These are phyloP conservation scores for Bolborhynchus lineola DNA, from an alignment of 2,113 vertebrate species.

Conservation along the genomic window DNA sequence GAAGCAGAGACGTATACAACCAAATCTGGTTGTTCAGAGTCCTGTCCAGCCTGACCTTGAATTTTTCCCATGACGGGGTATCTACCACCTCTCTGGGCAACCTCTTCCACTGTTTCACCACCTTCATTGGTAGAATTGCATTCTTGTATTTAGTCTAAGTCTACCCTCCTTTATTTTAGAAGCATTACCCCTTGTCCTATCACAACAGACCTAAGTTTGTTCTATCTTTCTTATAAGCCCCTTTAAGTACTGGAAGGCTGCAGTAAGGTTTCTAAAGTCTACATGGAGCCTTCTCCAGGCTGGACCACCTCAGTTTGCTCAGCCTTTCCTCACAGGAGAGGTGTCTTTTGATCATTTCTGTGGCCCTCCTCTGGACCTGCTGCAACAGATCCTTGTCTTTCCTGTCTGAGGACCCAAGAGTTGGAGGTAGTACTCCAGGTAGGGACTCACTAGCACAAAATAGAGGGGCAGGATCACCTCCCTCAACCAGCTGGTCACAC, in stretches of 20 bases:
- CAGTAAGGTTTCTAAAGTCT: neutral
- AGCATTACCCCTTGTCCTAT: neutral
- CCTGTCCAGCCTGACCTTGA: fast-evolving
- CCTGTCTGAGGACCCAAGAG: neutral
- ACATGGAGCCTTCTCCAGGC: neutral
- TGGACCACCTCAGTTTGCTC: neutral
- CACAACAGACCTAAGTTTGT: neutral
- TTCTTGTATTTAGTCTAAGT: neutral
- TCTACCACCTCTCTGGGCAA: neutral
- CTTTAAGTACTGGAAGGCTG: neutral
- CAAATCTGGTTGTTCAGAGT: neutral
- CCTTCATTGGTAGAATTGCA: neutral
- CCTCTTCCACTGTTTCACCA: neutral
- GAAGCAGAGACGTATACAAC: neutral
- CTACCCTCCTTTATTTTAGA: neutral
- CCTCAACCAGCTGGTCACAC: neutral
- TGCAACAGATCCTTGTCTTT: fast-evolving
- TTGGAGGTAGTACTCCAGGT: neutral
- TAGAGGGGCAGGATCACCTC: neutral
- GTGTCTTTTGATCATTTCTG: neutral
- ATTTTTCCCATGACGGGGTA: neutral
- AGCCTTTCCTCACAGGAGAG: neutral
- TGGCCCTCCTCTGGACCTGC: neutral
- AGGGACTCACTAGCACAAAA: neutral
- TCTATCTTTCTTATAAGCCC: neutral